A percentile compares a stretch with the other conserved stretches of the same genome.
Conservation (phyloP, 2,888 invertebrate genomes). For the Neoascia interrupta region DNA sequence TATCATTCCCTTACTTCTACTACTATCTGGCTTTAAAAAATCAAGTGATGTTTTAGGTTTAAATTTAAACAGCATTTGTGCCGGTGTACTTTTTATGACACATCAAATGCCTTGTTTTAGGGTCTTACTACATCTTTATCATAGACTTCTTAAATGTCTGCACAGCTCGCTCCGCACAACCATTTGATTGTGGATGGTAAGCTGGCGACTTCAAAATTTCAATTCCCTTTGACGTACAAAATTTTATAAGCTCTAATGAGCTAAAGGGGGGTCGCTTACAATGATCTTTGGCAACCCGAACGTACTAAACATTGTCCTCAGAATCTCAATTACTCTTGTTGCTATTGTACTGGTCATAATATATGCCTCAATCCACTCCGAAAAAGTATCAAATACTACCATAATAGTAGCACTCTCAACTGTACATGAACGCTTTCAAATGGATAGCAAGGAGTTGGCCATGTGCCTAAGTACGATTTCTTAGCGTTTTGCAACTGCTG, state of each 20-base stretch:
- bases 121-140: constrained; percentile 46
- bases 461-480: not conserved
- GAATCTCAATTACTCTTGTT: not conserved
- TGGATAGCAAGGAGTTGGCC: constrained; percentile 31
- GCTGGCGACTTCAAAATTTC: constrained; percentile 6
- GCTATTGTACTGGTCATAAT: not conserved
- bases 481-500: constrained; percentile 6
- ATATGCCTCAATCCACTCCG: constrained; percentile 20
- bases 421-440: constrained; percentile 67
- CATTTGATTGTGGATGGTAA: constrained; percentile 70
- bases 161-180: constrained; percentile 68
- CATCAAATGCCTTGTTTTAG: too few relatives aligned
- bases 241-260: not conserved
- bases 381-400: constrained; percentile 1
- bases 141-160: constrained; percentile 66
- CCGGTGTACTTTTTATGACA: too few relatives aligned
- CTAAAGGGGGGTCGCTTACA: constrained; percentile 19
- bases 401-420: too few relatives aligned
- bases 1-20: too few relatives aligned
- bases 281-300: constrained; percentile 3
- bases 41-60: too few relatives aligned
- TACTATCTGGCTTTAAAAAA: too few relatives aligned
- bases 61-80: too few relatives aligned
- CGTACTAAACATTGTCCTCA: constrained; percentile 1
- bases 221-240: constrained; percentile 13